These are phyloP conservation scores for Agonum fuliginosum DNA, from an alignment of 2,888 invertebrate species.

Conservation along the genomic window DNA sequence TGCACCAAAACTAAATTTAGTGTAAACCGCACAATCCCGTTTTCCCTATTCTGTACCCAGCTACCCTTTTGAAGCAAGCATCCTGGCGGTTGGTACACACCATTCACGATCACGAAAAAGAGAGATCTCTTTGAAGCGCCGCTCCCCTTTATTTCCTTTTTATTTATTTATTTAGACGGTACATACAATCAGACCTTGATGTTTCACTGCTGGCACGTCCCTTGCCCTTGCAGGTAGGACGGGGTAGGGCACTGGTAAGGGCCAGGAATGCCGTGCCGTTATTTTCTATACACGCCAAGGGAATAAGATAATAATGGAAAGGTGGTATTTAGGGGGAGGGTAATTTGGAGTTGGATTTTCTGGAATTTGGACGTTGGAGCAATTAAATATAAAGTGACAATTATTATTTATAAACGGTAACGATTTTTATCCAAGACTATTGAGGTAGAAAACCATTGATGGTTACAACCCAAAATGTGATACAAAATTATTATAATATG, in stretches of 20 bases:
- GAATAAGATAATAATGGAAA: constrained; percentile 6
- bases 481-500: too few species aligned
- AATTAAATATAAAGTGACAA: too few species aligned
- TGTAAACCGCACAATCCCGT: not conserved
- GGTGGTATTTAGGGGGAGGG: too few species aligned
- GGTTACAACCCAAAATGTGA: too few species aligned
- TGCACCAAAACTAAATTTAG: not conserved
- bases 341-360: too few species aligned
- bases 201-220: constrained; percentile 43
- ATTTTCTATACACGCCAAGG: not conserved
- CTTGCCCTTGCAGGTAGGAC: not conserved
- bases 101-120: constrained; percentile 41
- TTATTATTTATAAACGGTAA: too few species aligned
- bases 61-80: not conserved
- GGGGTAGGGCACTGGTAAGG: not conserved
- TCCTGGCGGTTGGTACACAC: constrained; percentile 11
- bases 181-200: constrained; percentile 55
- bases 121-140: constrained; percentile 53
- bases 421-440: too few species aligned
- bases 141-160: constrained; percentile 52
- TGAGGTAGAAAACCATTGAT: too few species aligned
- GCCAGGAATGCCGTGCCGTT: not conserved
- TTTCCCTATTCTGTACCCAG: not conserved
- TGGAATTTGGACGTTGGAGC: too few species aligned
- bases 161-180: constrained; percentile 58